These are phyloP conservation scores for Platanista minor DNA, from an alignment of 2,113 vertebrate species.

Conservation along the genomic window DNA sequence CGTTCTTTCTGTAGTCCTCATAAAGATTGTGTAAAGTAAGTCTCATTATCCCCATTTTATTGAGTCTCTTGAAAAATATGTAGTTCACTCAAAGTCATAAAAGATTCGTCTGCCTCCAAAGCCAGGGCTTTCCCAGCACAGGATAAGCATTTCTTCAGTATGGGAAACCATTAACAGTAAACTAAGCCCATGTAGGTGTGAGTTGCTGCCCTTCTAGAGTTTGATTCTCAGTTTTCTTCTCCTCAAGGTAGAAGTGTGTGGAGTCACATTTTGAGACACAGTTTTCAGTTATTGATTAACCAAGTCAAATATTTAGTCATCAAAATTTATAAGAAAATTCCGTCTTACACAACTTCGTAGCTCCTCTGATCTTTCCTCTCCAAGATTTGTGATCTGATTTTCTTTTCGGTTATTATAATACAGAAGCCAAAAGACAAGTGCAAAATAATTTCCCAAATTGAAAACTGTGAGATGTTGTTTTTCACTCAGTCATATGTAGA, in stretches of 20 bases:
- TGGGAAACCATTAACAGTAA: not conserved
- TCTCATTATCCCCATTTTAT: not conserved
- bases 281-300: slow-evolving; percentile 6
- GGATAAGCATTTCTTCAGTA: not conserved
- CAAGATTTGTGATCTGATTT: slow-evolving; percentile 12
- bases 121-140: not conserved
- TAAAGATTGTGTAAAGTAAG: not conserved
- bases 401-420: not conserved
- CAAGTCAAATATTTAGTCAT: slow-evolving; percentile 3
- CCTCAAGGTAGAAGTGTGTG: not conserved
- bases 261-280: not conserved
- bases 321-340: not conserved
- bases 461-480: not conserved
- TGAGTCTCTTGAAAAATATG: not conserved
- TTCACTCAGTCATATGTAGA: not conserved
- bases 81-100: not conserved
- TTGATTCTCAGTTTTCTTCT: slow-evolving; percentile 5
- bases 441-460: slow-evolving; percentile 23
- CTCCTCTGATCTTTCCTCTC: not conserved
- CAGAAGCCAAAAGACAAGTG: not conserved
- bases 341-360: not conserved
- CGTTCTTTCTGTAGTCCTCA: not conserved
- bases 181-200: not conserved
- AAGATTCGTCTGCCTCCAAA: not conserved
- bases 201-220: not conserved